Evolutionary conservation across 2,888 invertebrate species (phyloP), one percentile per base, ranked within the genome.

Genomic region (Agrochola macilenta): DNA sequence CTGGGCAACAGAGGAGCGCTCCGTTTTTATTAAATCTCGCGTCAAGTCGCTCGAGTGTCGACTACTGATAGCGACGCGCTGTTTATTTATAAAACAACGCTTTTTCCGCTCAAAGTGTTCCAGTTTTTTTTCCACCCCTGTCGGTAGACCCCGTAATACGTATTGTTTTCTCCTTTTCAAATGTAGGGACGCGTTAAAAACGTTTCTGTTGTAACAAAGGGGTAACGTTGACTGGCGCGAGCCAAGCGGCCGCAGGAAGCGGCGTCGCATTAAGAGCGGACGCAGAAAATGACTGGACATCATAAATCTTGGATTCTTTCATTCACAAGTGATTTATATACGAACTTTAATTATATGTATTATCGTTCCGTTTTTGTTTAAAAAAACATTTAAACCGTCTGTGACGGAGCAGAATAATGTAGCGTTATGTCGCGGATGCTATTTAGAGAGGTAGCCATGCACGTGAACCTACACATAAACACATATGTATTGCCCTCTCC

Each of bases 61-160:
- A 93, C 93, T 91, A 91, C 95, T 95, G 96, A 96, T 96, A 96
- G 93, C 95, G 89, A 89, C 82, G 87, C 91, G 90, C 89, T 95
- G 95, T 95, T 96, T 96, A 95, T 96, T 96, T 95, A 95, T 94
- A 95, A 96, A 96, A 95, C 96, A 95, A 92, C 95, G 93, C 91
- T 91, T 93, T 94, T 95, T 93, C 92, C 93, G 93, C 95, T 94
- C 90, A 93, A 93, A 94, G 93, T 92, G 91, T 92, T 93, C 88
- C 92, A 90, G 89, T 92, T 92, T 93, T 93, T 30, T 92, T 90
- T 89, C 89, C 87, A 84, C 84, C 88, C 87, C 88, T 87, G 89
- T 88, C 91, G 89, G 89, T 85, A 85, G 86, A 88, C 76, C 76
- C 87, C 83, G 85, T 91, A 90, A 91, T 89, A 87, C 85, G 93